Conservation (phyloP, 2,113 vertebrate genomes). For the Odocoileus virginianus region DNA sequence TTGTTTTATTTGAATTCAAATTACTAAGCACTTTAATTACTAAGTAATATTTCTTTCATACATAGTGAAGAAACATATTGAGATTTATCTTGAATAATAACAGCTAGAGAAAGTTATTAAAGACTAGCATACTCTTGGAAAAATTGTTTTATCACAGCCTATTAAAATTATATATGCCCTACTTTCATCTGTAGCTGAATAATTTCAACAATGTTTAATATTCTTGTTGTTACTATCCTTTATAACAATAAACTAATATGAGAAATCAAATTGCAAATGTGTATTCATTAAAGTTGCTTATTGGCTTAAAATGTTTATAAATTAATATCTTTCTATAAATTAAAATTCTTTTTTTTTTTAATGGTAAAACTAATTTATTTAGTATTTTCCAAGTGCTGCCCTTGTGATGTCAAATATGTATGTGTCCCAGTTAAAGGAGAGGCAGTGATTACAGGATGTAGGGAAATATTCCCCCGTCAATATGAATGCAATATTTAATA, state of each 20-base stretch:
- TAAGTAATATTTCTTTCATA: not conserved
- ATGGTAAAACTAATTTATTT: too few relatives aligned
- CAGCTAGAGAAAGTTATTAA: not conserved
- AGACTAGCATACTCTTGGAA: not conserved
- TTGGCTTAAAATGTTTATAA: not conserved
- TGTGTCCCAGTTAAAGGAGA: slow-evolving; percentile 77
- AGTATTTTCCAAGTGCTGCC: too few relatives aligned
- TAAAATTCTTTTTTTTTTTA: not conserved
- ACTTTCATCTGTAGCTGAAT: not conserved
- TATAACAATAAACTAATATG: not conserved
- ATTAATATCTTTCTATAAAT: not conserved
- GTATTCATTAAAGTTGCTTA: not conserved
- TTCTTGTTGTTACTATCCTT: not conserved
- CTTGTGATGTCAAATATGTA: slow-evolving; percentile 61
- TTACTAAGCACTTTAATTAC: not conserved
- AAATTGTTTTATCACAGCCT: not conserved
- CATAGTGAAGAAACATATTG: slow-evolving; percentile 1
- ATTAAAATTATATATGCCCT: not conserved
- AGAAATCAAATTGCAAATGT: not conserved
- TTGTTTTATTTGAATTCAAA: not conserved
- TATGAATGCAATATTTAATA: slow-evolving; percentile 65
- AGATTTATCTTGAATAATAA: not conserved
- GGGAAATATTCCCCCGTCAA: slow-evolving; percentile 70
- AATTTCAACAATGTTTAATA: not conserved
- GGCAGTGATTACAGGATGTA: slow-evolving; percentile 67